phyloP scores from a whole-genome alignment of 2,888 invertebrate genomes.

The Amblyteles armatorius region DNA sequence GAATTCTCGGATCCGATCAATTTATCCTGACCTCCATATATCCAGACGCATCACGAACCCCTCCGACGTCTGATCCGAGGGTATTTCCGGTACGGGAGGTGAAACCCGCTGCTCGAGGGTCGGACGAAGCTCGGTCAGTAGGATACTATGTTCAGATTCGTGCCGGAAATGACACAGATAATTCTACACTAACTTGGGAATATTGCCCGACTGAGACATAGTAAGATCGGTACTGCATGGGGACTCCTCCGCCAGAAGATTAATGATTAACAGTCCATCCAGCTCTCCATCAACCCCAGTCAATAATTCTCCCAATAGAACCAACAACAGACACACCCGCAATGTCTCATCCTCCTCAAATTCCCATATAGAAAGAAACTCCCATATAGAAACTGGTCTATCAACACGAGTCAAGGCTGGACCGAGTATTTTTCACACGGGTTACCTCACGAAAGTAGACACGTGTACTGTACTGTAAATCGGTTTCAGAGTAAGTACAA shows the following conservation, averaged over 20 bases:
- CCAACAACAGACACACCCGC: not conserved
- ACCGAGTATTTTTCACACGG: not conserved
- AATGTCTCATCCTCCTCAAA: not conserved
- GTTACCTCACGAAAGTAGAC: not conserved
- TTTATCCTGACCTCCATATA: conserved; percentile 36
- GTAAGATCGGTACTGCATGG: not conserved
- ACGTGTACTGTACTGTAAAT: not conserved
- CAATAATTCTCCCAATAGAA: not conserved
- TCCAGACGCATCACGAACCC: conserved; percentile 21
- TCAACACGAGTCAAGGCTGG: not conserved
- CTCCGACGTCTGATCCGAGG: conserved; percentile 22
- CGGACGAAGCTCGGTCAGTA: conserved; percentile 35
- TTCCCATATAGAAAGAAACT: not conserved
- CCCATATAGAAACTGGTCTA: not conserved
- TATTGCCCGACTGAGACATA: not conserved
- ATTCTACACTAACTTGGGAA: conserved; percentile 14
- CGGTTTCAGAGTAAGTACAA: not conserved
- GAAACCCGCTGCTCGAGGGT: conserved; percentile 1
- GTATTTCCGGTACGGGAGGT: conserved; percentile 46
- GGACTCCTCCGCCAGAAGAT: not conserved
- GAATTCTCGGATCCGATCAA: conserved; percentile 39
- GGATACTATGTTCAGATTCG: conserved; percentile 45
- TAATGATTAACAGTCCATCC: not conserved
- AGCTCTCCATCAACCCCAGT: not conserved
- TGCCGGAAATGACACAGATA: conserved; percentile 57